These are phyloP conservation scores for Aleiodes testaceus DNA, from an alignment of 2,888 invertebrate genomes.

Conservation along the genomic window DNA sequence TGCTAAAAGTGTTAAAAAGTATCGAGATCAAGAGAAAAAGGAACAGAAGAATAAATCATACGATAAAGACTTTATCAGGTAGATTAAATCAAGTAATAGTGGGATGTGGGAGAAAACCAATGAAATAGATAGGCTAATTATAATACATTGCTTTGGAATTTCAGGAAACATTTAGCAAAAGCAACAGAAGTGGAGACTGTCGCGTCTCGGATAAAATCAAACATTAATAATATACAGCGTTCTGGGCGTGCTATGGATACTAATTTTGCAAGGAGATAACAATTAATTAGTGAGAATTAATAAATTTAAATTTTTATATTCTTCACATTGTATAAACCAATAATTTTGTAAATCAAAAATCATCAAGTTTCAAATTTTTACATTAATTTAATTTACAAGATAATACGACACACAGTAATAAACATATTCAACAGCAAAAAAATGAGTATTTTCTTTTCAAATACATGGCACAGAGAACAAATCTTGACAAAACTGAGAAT, in stretches of 20 bases:
- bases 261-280: constrained; percentile 84
- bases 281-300: neutral
- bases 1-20: constrained; percentile 77
- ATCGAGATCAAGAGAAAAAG: constrained; percentile 77
- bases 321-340: neutral
- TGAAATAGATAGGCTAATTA: too few relatives aligned
- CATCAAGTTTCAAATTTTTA: constrained; percentile 11
- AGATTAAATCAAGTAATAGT: constrained; percentile 33
- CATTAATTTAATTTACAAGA: constrained; percentile 5
- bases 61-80: constrained; percentile 74
- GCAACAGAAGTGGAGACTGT: constrained; percentile 82
- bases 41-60: constrained; percentile 73
- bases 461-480: too few relatives aligned
- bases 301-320: neutral
- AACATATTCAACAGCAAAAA: too few relatives aligned
- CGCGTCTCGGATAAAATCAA: constrained; percentile 89
- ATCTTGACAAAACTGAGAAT: too few relatives aligned
- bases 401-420: too few relatives aligned
- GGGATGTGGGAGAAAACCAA: neutral
- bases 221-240: constrained; percentile 92
- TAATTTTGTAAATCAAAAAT: constrained; percentile 13
- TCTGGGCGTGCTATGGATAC: constrained; percentile 86
- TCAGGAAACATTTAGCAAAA: constrained; percentile 79
- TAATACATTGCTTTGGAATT: constrained; percentile 49
- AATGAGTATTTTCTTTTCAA: too few relatives aligned